phyloP scores from a whole-genome alignment of 2,888 invertebrate species.

The Lochmaea crataegi region DNA sequence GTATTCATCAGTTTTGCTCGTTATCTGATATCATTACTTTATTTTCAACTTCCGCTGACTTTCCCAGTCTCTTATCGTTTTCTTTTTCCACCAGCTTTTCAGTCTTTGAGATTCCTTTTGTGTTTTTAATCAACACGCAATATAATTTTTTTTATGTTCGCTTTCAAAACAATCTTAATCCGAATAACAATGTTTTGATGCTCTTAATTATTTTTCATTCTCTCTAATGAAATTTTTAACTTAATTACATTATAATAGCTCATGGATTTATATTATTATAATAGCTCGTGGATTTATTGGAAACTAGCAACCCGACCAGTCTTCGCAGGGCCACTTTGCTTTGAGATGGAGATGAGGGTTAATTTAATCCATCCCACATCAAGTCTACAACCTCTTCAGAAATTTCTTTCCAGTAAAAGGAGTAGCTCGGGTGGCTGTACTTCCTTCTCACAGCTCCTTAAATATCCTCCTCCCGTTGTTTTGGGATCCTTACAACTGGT shows the following conservation, averaged over 20 bases:
- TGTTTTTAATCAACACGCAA: slow-evolving; percentile 27
- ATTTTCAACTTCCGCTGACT: neutral
- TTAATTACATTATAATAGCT: too few species aligned
- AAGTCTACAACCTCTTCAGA: too few species aligned
- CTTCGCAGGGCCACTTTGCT: too few species aligned
- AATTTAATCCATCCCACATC: too few species aligned
- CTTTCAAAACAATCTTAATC: slow-evolving; percentile 25
- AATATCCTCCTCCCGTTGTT: too few species aligned
- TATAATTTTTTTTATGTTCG: slow-evolving; percentile 20
- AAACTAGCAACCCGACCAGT: too few species aligned
- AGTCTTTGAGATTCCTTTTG: slow-evolving; percentile 25
- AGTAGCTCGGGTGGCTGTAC: too few species aligned
- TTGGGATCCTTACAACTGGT: too few species aligned
- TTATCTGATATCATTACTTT: slow-evolving; percentile 11
- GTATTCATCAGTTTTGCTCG: slow-evolving; percentile 13
- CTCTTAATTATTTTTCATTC: slow-evolving; percentile 30
- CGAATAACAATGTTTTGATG: slow-evolving; percentile 30
- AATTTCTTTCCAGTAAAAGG: too few species aligned
- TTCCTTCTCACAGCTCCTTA: too few species aligned
- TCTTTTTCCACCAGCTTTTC: slow-evolving; percentile 13
- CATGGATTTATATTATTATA: too few species aligned
- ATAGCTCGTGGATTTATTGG: slow-evolving; percentile 6
- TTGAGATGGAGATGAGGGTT: too few species aligned
- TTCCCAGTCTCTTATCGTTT: slow-evolving; percentile 4
- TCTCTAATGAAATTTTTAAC: slow-evolving; percentile 7